Evolutionary conservation across 2,113 vertebrate species (phyloP), one percentile per base, ranked within the genome.

Genomic region (Scolopax mira): DNA sequence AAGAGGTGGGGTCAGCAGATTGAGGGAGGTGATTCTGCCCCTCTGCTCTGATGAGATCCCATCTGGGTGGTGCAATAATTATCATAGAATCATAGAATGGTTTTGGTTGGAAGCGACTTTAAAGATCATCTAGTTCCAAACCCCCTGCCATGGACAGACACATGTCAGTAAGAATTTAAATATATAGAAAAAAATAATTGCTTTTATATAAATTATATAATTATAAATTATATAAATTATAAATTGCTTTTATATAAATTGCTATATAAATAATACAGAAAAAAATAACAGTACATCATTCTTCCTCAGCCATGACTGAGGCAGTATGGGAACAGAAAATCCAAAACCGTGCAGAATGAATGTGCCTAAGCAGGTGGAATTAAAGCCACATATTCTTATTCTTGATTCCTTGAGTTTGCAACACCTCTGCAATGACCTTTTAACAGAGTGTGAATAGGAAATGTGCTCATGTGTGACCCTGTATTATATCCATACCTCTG

Each of bases 11-110:
- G 13, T 7, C 24, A 66, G 23, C 3, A 48, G 30, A 9, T 23
- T 0, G 0, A 74, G 35, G 27, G 15, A 23, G 4, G 12, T 12
- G 10, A 66, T 44, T 85, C 13, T 74, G 2, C 5, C 10, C 3
- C 21, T 65, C 46, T 5, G 0, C 13, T 55, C 16, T 74, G 3
- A 3, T 79, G 57, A 9, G 1, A 49, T 13, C 2, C 5, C 27
- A 44, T 11, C 17, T 70, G 22, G 10, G 0, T 37, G 8, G 11
- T 60, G 33, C 21, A 80, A 11, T n/a, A 77, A 70, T 54, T 48
- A 27, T 61, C 24, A 27, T 8, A 61, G 24, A 37, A 61, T 18
- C 24, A 39, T 61, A 61, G 24, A 18, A 18, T 27, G 16, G 16
- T 25, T 61, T 39, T 7, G 24, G 35, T 39, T 61, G 60, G 60